Evolutionary conservation across 2,113 vertebrate genomes (phyloP).

Genomic region (Phocoena phocoena): DNA sequence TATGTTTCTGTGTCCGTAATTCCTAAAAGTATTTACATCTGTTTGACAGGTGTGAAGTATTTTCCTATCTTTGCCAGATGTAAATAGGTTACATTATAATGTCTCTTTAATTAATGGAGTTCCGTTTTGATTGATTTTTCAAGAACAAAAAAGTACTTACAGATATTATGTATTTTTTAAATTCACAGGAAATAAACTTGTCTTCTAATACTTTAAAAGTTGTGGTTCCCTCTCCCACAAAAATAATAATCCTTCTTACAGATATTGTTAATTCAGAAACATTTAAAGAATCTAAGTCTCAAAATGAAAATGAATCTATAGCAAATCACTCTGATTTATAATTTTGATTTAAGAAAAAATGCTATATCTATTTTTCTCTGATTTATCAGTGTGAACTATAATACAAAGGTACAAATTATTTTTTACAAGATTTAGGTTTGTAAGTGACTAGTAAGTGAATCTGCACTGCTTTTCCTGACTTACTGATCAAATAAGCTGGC

Average conservation of each 20-base stretch:
- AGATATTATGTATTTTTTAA: neutral
- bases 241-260: neutral
- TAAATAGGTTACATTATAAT: neutral
- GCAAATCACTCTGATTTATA: neutral
- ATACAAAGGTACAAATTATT: neutral
- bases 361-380: neutral
- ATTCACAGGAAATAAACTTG: neutral
- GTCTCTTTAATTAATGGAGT: neutral
- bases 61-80: neutral
- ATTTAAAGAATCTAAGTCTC: neutral
- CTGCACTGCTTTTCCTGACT: neutral
- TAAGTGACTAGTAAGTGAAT: neutral
- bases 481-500: neutral
- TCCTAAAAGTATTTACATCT: neutral
- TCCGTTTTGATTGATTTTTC: neutral
- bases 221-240: neutral
- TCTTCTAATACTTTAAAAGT: neutral
- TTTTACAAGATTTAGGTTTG: neutral
- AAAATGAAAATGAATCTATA: neutral
- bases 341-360: neutral
- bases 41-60: neutral
- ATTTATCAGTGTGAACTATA: neutral
- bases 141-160: neutral
- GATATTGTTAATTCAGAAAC: neutral
- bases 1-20: neutral